These are phyloP conservation scores for Hoplodrina blanda DNA, from an alignment of 2,888 invertebrate genomes.

Conservation along the genomic window DNA sequence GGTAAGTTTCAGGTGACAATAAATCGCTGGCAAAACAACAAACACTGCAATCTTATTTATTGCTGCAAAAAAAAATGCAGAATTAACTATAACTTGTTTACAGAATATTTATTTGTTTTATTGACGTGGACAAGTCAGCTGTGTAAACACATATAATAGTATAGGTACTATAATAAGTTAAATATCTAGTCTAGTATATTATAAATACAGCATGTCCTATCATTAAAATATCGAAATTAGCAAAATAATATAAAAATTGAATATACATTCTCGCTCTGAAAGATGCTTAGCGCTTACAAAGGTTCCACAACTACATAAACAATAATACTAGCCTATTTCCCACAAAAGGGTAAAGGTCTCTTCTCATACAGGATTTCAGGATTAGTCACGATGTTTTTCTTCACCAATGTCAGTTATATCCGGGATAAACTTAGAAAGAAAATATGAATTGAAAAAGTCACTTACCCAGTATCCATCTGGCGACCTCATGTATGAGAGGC, in stretches of 20 bases:
- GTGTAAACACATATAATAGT: not conserved
- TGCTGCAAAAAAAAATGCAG: not conserved
- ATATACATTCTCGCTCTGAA: not conserved
- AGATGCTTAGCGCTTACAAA: no score
- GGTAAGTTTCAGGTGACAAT: not conserved
- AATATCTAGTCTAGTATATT: not conserved
- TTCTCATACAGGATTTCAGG: no score
- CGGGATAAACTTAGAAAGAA: no score
- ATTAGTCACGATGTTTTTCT: no score
- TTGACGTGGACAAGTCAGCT: not conserved
- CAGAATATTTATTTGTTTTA: not conserved
- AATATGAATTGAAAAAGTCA: no score
- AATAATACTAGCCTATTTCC: no score
- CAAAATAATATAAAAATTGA: not conserved
- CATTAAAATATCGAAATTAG: not conserved
- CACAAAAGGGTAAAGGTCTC: no score
- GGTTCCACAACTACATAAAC: no score
- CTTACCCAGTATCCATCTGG: no score
- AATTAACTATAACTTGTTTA: conserved; percentile 8
- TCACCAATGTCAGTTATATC: no score
- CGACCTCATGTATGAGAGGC: no score
- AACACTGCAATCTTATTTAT: not conserved
- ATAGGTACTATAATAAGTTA: not conserved
- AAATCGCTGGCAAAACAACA: not conserved
- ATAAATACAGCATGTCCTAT: not conserved